These are phyloP conservation scores for Venusia cambrica DNA, from an alignment of 2,888 invertebrate species.

Conservation along the genomic window DNA sequence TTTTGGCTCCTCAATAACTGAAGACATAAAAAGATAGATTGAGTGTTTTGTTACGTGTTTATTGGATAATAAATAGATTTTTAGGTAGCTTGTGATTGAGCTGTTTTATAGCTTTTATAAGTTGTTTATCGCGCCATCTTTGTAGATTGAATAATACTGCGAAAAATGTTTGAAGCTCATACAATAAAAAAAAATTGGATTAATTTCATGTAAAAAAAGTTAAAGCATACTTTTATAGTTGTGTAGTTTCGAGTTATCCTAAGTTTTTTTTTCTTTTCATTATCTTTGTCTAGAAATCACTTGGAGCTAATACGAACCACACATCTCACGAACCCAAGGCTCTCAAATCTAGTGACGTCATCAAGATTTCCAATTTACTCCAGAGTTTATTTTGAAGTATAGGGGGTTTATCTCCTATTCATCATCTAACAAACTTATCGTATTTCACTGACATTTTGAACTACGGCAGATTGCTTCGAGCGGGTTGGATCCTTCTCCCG, in stretches of 20 bases:
- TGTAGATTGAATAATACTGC: neutral
- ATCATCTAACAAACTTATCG: conserved; percentile 40
- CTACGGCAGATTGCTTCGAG: conserved; percentile 3
- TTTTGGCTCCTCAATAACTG: conserved; percentile 35
- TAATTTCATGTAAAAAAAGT: too few species aligned
- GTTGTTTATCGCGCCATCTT: too few species aligned
- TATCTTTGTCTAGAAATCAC: conserved; percentile 33
- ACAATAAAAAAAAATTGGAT: too few species aligned
- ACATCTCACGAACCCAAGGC: conserved; percentile 35
- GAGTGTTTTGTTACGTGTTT: conserved; percentile 34
- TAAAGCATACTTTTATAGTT: too few species aligned
- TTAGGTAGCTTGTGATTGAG: too few species aligned
- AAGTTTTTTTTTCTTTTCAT: too few species aligned
- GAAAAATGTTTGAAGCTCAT: too few species aligned
- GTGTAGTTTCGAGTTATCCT: too few species aligned
- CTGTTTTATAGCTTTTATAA: too few species aligned
- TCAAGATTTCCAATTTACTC: conserved; percentile 47
- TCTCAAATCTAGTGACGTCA: conserved; percentile 42
- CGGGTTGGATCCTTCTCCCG: neutral
- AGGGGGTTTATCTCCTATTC: conserved; percentile 42
- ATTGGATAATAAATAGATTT: conserved; percentile 29
- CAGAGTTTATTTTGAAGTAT: conserved; percentile 39
- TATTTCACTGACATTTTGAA: conserved; percentile 24
- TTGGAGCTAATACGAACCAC: conserved; percentile 36
- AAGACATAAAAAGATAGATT: conserved; percentile 31